Conservation (phyloP, 2,113 vertebrate genomes). For the Sceloporus tristichus region DNA sequence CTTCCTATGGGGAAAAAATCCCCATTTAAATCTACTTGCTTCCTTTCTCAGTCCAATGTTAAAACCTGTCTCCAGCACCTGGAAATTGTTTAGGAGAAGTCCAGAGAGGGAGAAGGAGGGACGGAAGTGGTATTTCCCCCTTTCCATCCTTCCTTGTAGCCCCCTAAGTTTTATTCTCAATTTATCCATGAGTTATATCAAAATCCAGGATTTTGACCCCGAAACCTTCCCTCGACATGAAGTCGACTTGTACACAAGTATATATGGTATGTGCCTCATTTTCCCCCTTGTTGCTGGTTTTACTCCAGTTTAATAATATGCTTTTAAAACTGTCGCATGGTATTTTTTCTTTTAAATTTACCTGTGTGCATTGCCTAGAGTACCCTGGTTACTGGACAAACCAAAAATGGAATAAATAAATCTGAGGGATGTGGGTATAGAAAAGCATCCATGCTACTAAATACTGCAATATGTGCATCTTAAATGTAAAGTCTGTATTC, state of each 20-base stretch:
- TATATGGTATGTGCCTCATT: neutral
- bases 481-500: neutral
- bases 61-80: no score
- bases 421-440: neutral
- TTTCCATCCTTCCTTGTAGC: no score
- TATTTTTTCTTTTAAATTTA: neutral
- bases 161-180: no score
- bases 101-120: no score
- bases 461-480: neutral
- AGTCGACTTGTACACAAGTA: neutral
- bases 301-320: neutral
- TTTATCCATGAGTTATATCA: no score
- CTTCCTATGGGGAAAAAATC: no score
- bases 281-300: neutral
- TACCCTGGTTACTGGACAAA: neutral
- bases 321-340: neutral
- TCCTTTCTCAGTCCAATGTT: no score
- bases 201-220: no score
- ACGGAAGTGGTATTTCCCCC: no score
- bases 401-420: neutral
- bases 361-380: neutral
- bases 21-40: no score
- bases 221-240: no score
- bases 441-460: conserved; percentile 10
- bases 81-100: no score